Percentiles rank a stretch among this genome's conserved stretches.
Evolutionary conservation across 2,888 invertebrate species (phyloP).

Genomic region (Pemphredon lugubris): DNA sequence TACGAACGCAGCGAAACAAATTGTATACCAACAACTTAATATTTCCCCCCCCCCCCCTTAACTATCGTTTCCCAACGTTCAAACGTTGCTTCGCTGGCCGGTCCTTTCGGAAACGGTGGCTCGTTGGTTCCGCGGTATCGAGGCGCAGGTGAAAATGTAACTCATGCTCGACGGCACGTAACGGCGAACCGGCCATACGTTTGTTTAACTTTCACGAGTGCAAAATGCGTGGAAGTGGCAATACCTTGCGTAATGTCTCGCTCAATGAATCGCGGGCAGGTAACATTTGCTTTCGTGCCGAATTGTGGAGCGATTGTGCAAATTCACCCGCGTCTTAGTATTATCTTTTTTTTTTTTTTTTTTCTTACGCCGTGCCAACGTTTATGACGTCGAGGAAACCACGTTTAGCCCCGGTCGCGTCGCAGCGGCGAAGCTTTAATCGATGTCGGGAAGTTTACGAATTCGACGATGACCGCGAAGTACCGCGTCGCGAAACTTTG

Average conservation of each 20-base stretch:
- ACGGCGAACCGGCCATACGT: constrained; percentile 1
- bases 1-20: too few species aligned
- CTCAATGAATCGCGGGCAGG: constrained; percentile 15
- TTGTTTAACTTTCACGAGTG: constrained; percentile 35
- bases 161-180: neutral
- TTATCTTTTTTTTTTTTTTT: too few species aligned
- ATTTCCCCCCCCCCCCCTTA: too few species aligned
- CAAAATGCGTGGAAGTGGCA: constrained; percentile 13
- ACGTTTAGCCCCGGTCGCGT: constrained; percentile 20
- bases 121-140: neutral
- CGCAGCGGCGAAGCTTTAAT: constrained; percentile 35
- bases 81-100: too few species aligned
- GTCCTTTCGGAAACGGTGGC: too few species aligned
- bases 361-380: too few species aligned
- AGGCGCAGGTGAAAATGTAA: constrained; percentile 11
- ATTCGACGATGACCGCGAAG: constrained; percentile 37
- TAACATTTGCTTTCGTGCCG: constrained; percentile 13
- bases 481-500: constrained; percentile 56
- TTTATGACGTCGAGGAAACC: too few species aligned
- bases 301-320: constrained; percentile 29
- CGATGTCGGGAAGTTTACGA: constrained; percentile 34
- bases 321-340: too few species aligned
- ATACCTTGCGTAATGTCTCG: constrained; percentile 24
- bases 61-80: too few species aligned
- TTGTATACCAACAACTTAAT: too few species aligned